phyloP scores from a whole-genome alignment of 2,888 invertebrate genomes.

The Apodemia hepburni region DNA sequence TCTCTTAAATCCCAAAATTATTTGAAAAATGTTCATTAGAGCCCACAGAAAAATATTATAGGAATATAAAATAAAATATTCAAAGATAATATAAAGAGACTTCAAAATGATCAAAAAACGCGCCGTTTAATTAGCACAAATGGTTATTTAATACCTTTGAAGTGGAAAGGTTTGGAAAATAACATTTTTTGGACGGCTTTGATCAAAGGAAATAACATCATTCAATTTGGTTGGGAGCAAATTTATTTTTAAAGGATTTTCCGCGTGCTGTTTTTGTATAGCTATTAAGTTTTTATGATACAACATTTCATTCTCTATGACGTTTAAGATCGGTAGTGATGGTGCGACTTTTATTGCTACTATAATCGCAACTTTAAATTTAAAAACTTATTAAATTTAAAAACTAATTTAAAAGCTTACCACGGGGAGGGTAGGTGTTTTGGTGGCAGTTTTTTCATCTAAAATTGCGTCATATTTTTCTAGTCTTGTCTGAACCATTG shows the following conservation, averaged over 20 bases:
- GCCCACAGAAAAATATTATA: no score
- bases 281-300: constrained; percentile 2
- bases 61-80: background rate
- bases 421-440: no score
- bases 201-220: constrained; percentile 12
- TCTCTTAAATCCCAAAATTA: no score
- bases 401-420: no score
- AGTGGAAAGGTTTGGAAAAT: constrained; percentile 12
- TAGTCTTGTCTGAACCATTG: no score
- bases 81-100: constrained; percentile 2
- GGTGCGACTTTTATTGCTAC: background rate
- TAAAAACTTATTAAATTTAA: no score
- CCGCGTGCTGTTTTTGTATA: constrained; percentile 1
- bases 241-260: constrained; percentile 13
- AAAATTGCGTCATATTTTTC: no score
- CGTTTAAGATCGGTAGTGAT: background rate
- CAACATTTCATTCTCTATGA: background rate
- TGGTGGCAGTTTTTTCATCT: no score
- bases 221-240: constrained; percentile 10
- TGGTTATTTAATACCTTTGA: constrained; percentile 15
- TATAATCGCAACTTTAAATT: no score
- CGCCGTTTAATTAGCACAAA: constrained; percentile 6
- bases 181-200: constrained; percentile 10
- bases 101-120: constrained; percentile 5
- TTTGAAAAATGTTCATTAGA: no score